Percentiles rank a stretch among this genome's conserved stretches.
phyloP scores from a whole-genome alignment of 2,113 vertebrate genomes.

The Meleagris gallopavo region DNA sequence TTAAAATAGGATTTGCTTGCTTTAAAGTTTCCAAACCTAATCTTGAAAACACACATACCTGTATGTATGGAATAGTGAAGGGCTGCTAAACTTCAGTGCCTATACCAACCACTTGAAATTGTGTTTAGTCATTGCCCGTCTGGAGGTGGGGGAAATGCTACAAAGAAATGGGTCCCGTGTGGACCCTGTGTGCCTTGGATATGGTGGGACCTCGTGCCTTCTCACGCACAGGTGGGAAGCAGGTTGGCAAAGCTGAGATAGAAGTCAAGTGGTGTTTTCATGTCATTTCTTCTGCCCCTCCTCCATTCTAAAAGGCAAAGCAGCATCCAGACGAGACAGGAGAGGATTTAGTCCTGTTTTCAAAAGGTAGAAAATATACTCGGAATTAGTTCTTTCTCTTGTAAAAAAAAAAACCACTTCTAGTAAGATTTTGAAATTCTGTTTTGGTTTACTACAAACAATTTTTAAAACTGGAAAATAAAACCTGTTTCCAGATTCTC shows the following conservation, averaged over 20 bases:
- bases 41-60: neutral
- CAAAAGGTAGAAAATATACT: neutral
- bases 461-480: neutral
- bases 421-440: neutral
- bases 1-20: neutral
- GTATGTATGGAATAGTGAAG: neutral
- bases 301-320: neutral
- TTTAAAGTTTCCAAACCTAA: neutral
- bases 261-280: neutral
- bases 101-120: neutral
- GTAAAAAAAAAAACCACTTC: neutral
- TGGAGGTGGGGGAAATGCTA: neutral
- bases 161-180: neutral
- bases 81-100: neutral
- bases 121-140: neutral
- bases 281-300: neutral
- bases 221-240: neutral
- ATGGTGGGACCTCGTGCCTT: accelerated
- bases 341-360: neutral
- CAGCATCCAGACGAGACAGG: neutral
- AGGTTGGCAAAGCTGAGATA: neutral
- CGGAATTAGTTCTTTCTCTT: neutral
- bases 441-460: neutral
- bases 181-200: neutral
- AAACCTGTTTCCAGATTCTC: neutral